Percentiles rank a stretch among this genome's conserved stretches.
Conservation (phyloP, 1,140 invertebrate species). For the Drosophila athabasca region DNA sequence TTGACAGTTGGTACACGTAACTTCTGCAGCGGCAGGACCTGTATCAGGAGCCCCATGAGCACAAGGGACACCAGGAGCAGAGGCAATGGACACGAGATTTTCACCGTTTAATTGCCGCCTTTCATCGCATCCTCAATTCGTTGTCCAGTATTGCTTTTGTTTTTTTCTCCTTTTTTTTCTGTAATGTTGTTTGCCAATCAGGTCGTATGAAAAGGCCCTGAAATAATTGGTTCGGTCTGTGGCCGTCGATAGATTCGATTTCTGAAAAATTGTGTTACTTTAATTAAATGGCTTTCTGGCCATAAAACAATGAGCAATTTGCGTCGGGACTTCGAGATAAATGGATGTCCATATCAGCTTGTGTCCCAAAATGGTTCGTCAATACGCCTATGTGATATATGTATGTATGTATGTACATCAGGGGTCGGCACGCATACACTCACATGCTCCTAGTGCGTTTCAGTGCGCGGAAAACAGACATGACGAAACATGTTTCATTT, state of each 20-base stretch:
- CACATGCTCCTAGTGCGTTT: no score
- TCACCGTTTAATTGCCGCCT: slow-evolving; percentile 54
- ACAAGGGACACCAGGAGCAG: no score
- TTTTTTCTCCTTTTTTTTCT: slow-evolving; percentile 24
- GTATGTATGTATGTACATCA: no score
- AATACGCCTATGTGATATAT: no score
- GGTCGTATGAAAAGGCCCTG: slow-evolving; percentile 26
- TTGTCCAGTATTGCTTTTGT: background rate
- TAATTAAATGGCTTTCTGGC: slow-evolving; percentile 47
- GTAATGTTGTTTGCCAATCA: slow-evolving; percentile 56
- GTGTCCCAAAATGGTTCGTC: slow-evolving; percentile 31
- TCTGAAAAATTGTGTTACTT: slow-evolving; percentile 46
- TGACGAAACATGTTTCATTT: no score
- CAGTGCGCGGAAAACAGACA: no score
- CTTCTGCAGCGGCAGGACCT: slow-evolving; percentile 36
- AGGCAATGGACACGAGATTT: slow-evolving; percentile 34
- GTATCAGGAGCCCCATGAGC: background rate
- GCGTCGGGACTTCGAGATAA: slow-evolving; percentile 21
- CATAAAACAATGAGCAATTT: slow-evolving; percentile 34
- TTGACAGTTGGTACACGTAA: slow-evolving; percentile 54
- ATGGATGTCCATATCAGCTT: slow-evolving; percentile 39
- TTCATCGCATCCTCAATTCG: slow-evolving; percentile 32
- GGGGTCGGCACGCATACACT: no score
- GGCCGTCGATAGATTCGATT: slow-evolving; percentile 33
- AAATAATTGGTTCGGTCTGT: slow-evolving; percentile 39